phyloP scores from a whole-genome alignment of 2,888 invertebrate species.

The Cryptus armator region DNA sequence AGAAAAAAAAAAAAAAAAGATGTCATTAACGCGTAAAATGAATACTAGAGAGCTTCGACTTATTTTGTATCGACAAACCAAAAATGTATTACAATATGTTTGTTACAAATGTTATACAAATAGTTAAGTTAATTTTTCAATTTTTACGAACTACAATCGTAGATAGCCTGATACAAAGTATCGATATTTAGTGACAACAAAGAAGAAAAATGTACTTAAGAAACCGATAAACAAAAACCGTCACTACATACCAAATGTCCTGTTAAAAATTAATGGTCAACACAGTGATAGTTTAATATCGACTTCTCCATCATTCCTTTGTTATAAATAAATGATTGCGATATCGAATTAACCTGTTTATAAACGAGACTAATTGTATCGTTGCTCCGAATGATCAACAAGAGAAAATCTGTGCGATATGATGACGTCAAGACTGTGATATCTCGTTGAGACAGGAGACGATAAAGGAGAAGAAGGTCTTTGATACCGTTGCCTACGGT shows the following conservation, averaged over 20 bases:
- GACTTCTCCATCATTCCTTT: background rate
- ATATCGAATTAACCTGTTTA: background rate
- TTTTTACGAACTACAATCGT: too few species aligned
- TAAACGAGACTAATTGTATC: background rate
- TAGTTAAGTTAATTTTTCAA: too few species aligned
- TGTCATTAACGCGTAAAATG: background rate
- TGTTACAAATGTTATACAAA: too few species aligned
- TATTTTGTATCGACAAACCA: too few species aligned
- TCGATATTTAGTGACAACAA: too few species aligned
- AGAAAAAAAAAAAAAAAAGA: background rate
- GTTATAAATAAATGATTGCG: background rate
- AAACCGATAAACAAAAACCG: too few species aligned
- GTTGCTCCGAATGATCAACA: background rate
- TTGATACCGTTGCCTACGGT: conserved; percentile 19
- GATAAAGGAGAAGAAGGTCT: conserved; percentile 23
- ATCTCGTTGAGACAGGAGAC: conserved; percentile 26
- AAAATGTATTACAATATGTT: too few species aligned
- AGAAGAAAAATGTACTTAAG: background rate
- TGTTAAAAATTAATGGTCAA: background rate
- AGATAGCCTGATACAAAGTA: too few species aligned
- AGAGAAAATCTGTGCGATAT: conserved; percentile 14
- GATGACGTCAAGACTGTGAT: background rate
- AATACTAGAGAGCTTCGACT: too few species aligned
- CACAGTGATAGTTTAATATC: background rate
- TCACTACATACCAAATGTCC: too few species aligned